Conservation (phyloP, 2,113 vertebrate genomes). For the Steatornis caripensis region DNA sequence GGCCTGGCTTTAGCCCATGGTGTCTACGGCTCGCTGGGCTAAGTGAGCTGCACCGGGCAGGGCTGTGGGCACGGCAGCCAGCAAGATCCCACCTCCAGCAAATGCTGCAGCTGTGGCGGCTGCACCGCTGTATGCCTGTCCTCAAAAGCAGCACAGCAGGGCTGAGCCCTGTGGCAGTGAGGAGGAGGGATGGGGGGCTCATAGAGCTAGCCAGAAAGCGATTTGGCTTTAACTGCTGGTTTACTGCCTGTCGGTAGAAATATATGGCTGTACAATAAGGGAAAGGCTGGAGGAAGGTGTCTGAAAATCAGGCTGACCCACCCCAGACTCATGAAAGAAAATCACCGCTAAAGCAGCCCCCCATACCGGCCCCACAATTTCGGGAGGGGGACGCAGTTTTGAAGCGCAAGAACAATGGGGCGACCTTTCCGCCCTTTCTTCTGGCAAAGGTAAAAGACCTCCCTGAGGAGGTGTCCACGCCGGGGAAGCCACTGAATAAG, state of each 20-base stretch:
- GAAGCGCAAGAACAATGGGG: background rate
- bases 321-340: background rate
- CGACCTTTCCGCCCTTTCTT: background rate
- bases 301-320: background rate
- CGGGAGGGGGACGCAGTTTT: background rate
- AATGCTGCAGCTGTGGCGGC: accelerated
- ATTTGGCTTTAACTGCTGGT: background rate
- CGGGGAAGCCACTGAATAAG: background rate
- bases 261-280: background rate
- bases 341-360: background rate
- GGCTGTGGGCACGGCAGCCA: background rate
- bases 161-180: background rate
- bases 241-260: background rate
- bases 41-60: background rate
- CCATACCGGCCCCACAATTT: background rate
- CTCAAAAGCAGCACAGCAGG: background rate
- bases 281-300: background rate
- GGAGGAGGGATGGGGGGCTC: background rate
- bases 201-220: accelerated
- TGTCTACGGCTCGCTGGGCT: background rate
- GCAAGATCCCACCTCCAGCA: background rate
- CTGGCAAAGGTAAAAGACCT: background rate
- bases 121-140: background rate
- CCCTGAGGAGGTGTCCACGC: background rate
- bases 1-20: background rate